Evolutionary conservation across 2,113 vertebrate species (phyloP), one percentile per base, ranked within the genome.

Genomic region (Athene noctua): DNA sequence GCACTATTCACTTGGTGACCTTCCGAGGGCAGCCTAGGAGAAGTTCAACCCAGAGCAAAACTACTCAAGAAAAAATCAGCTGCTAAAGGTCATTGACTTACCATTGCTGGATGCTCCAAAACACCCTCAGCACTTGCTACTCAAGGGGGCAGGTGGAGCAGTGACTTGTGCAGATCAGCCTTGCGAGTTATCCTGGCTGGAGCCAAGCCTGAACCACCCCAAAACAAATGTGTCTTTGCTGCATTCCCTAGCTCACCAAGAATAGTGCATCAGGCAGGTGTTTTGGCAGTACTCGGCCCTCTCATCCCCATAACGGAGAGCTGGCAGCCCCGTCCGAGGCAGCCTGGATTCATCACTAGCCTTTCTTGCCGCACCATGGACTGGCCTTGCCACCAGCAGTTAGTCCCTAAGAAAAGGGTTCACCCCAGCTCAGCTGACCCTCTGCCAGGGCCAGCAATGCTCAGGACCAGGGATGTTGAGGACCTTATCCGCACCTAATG

Each of bases 241-340:
- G 63, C 20, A 10, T 3, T 57, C 34, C 17, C 26, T 71, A 55
- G 16, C 30, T 78, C 47, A 14, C n/a, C 29, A 22, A 55, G 65
- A 66, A 29, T 20, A 65, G 7, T 62, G 11, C 40, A 44, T 11
- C 40, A 74, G 27, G 13, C 8, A 0, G 14, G 23, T 15, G 27
- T 88, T 77, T 47, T 13, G 55, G 46, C 63, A 58, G 30, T 5
- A 4, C 27, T 27, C 30, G 86, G 58, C n/a, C 42, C 30, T 15
- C 46, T 78, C 13, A 58, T 11, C 1, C 44, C 55, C 8, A 2
- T 29, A 59, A 54, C 0, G 1, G 34, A 49, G 16, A 66, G n/a
- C 63, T 58, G 59, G 61, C 42, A 86, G 82, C 19, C 36, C 51
- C 1, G 4, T 77, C 16, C 61, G 34, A 44, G 38, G 49, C 67